Evolutionary conservation across 2,888 invertebrate species (phyloP).

Genomic region (Lepidochrysops patricia): DNA sequence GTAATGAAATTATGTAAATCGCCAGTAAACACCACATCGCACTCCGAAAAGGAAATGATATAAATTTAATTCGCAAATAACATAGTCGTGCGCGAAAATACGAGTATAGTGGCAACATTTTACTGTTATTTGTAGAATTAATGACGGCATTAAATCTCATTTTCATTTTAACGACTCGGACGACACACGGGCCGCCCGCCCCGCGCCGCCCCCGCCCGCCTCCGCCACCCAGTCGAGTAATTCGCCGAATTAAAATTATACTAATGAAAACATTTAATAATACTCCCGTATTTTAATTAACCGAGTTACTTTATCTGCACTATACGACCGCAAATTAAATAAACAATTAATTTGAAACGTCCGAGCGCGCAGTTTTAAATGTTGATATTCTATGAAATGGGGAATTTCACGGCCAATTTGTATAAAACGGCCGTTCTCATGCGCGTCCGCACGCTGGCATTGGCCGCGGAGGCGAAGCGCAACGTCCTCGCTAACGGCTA

Average conservation of each 20-base stretch:
- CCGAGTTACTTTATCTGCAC: slow-evolving; percentile 7
- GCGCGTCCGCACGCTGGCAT: not conserved
- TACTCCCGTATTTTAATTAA: slow-evolving; percentile 6
- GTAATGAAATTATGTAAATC: not conserved
- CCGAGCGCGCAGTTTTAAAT: slow-evolving; percentile 7
- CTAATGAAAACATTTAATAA: slow-evolving; percentile 10
- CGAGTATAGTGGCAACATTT: slow-evolving; percentile 1
- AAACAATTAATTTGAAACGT: slow-evolving; percentile 12
- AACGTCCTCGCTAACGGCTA: not conserved
- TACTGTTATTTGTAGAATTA: not conserved
- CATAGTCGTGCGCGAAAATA: not conserved
- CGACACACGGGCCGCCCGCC: not conserved
- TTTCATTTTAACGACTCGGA: not conserved
- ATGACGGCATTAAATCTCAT: slow-evolving; percentile 2
- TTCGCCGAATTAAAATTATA: slow-evolving; percentile 8
- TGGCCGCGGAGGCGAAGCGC: not conserved
- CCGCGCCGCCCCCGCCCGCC: not conserved
- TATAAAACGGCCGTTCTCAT: not conserved
- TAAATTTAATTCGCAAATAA: not conserved
- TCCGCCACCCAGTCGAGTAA: not conserved
- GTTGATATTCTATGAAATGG: slow-evolving; percentile 1
- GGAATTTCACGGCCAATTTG: slow-evolving; percentile 7
- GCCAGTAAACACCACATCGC: not conserved
- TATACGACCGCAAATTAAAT: slow-evolving; percentile 8
- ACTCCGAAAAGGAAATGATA: not conserved